Evolutionary conservation across 2,888 invertebrate genomes (phyloP), one percentile per base, ranked within the genome.

Genomic region (Brassicogethes aeneus): DNA sequence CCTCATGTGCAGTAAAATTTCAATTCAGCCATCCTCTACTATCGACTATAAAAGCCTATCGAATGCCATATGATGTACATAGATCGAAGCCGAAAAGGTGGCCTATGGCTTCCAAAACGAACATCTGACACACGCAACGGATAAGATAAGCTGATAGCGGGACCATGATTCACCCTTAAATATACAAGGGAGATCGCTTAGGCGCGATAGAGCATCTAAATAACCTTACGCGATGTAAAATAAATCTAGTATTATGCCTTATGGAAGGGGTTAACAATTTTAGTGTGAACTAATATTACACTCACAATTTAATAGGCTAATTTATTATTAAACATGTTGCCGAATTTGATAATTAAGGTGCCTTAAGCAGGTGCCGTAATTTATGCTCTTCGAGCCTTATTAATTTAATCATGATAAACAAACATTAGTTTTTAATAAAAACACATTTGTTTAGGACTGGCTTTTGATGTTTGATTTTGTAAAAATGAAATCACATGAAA

Each of bases 111-210:
- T 23, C 23, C 10, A 23, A 23, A 23, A 49, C 46, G 49, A 50
- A 54, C 50, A 56, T 54, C 50, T 48, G 48, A 50, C 44, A 53
- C 55, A 56, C 56, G 56, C 56, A 46, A 55, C 32, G 48, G 51
- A 52, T 54, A 51, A 55, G 56, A 55, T 55, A 54, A 52, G 49
- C 54, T 51, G 55, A 55, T 55, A 56, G 52, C 48, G 47, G 45
- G 47, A 50, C 52, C 51, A 52, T 55, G 54, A 56, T 55, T 56
- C 54, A 55, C 55, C 52, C 52, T 55, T 54, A 56, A 55, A 56
- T 48, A 54, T 51, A 55, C 53, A 55, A 50, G 51, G 47, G 45
- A 45, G 44, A 47, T 47, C 47, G 39, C 36, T 47, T 35, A 43
- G 37, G 39, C 43, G 43, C 43, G 45, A 47, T 45, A 47, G 32